Evolutionary conservation across 2,888 invertebrate genomes (phyloP).

Genomic region (Stenotaenia linearis): DNA sequence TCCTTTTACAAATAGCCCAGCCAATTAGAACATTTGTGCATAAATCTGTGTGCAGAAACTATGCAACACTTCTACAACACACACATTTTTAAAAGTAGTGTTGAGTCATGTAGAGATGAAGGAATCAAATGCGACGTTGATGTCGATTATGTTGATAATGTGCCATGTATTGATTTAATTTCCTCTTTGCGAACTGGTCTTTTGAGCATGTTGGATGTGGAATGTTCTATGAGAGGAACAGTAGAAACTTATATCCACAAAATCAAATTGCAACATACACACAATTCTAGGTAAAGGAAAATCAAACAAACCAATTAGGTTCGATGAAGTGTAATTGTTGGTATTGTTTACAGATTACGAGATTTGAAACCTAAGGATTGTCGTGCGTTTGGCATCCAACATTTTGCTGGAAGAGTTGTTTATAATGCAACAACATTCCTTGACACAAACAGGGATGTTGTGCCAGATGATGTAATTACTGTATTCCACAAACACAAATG

Average conservation of each 20-base stretch:
- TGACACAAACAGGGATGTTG: conserved; percentile 84
- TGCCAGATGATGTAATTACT: conserved; percentile 84
- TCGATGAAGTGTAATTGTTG: background rate
- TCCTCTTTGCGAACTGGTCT: conserved; percentile 86
- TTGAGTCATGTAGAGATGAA: conserved; percentile 89
- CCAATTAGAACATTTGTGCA: conserved; percentile 86
- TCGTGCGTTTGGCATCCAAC: conserved; percentile 80
- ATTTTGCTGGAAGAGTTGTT: conserved; percentile 77
- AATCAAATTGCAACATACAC: conserved; percentile 72
- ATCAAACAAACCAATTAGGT: background rate
- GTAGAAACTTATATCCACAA: conserved; percentile 75
- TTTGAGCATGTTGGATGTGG: conserved; percentile 84
- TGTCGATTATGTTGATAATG: conserved; percentile 90
- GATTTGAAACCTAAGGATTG: conserved; percentile 71
- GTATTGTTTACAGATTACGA: conserved; percentile 57
- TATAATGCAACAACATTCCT: conserved; percentile 87
- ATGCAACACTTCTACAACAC: conserved; percentile 98
- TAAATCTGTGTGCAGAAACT: conserved; percentile 91
- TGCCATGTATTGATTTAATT: conserved; percentile 91
- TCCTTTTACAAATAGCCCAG: conserved; percentile 66
- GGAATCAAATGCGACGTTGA: conserved; percentile 83
- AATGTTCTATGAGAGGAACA: conserved; percentile 75
- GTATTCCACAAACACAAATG: conserved; percentile 88
- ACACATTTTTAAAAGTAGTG: conserved; percentile 88
- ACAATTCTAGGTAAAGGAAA: conserved; percentile 59